phyloP scores from a whole-genome alignment of 2,797 vertebrate genomes.

The Staurois parvus region DNA sequence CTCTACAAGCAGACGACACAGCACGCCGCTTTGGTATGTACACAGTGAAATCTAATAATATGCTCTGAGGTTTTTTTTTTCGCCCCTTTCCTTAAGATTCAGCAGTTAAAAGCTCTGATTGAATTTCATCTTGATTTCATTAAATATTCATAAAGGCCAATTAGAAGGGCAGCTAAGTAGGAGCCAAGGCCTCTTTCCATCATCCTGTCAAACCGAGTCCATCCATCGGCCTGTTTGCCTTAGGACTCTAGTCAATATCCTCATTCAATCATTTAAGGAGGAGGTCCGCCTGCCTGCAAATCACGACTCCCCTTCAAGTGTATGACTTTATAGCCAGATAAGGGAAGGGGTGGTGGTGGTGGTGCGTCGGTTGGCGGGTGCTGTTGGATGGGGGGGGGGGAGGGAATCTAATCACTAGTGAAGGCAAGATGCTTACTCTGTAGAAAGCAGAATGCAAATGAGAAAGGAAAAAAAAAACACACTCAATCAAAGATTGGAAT shows the following conservation, averaged over 20 bases:
- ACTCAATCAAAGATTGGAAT: constrained; percentile 80
- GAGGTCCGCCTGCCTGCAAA: constrained; percentile 74
- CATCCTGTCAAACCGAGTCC: constrained; percentile 82
- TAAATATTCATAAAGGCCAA: constrained; percentile 97
- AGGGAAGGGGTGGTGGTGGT: constrained; percentile 51
- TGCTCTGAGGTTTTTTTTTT: constrained; percentile 53
- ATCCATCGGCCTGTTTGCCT: constrained; percentile 78
- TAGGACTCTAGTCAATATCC: constrained; percentile 77
- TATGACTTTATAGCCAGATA: constrained; percentile 71
- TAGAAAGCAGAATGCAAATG: constrained; percentile 82
- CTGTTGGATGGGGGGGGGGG: not conserved
- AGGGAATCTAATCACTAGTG: constrained; percentile 75
- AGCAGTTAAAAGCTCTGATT: constrained; percentile 90
- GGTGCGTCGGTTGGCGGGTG: not conserved
- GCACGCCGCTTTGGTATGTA: constrained; percentile 67
- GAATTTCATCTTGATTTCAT: constrained; percentile 92
- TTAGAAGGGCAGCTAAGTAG: constrained; percentile 90
- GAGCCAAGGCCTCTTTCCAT: constrained; percentile 82
- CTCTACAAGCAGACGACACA: constrained; percentile 70
- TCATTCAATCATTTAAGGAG: constrained; percentile 76
- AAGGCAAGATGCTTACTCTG: constrained; percentile 78
- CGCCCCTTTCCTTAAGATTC: constrained; percentile 74
- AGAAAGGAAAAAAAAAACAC: constrained; percentile 70
- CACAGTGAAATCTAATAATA: constrained; percentile 81
- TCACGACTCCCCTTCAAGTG: constrained; percentile 74